Conservation (phyloP, 1,140 invertebrate genomes). For the Maconellicoccus hirsutus region DNA sequence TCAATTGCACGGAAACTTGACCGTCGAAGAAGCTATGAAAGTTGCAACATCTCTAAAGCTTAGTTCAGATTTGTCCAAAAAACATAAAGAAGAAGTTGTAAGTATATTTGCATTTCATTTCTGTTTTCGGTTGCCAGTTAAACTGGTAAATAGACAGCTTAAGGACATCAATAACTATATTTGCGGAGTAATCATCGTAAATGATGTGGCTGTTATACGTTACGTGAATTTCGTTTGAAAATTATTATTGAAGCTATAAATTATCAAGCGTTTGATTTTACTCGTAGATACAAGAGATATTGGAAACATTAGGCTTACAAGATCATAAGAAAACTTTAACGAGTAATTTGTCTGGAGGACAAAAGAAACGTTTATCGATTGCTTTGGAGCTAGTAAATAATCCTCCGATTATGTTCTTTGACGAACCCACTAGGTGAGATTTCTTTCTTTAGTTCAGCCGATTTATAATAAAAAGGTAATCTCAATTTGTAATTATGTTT, state of each 20-base stretch:
- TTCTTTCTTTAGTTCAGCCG: not conserved
- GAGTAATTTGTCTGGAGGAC: slow-evolving; percentile 81
- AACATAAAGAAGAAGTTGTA: slow-evolving; percentile 73
- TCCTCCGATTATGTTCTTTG: slow-evolving; percentile 94
- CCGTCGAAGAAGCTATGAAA: slow-evolving; percentile 85
- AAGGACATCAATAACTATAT: no score
- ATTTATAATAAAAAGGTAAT: not conserved
- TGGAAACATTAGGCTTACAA: slow-evolving; percentile 73
- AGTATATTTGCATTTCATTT: slow-evolving; percentile 33
- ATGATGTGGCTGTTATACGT: no score
- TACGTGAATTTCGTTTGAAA: no score
- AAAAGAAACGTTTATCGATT: slow-evolving; percentile 90
- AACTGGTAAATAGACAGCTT: no score
- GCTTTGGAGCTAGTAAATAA: slow-evolving; percentile 94
- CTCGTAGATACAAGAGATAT: slow-evolving; percentile 73
- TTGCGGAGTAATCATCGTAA: no score
- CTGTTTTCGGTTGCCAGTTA: not conserved
- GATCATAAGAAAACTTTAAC: slow-evolving; percentile 82
- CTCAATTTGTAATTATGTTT: slow-evolving; percentile 28
- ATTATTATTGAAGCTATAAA: no score
- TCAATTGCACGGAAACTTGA: slow-evolving; percentile 83
- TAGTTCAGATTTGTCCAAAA: slow-evolving; percentile 50
- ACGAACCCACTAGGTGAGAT: slow-evolving; percentile 76
- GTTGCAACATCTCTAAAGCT: slow-evolving; percentile 85
- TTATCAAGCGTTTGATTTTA: slow-evolving; percentile 29